These are phyloP conservation scores for Ichneumon xanthorius DNA, from an alignment of 2,888 invertebrate species.

Conservation along the genomic window DNA sequence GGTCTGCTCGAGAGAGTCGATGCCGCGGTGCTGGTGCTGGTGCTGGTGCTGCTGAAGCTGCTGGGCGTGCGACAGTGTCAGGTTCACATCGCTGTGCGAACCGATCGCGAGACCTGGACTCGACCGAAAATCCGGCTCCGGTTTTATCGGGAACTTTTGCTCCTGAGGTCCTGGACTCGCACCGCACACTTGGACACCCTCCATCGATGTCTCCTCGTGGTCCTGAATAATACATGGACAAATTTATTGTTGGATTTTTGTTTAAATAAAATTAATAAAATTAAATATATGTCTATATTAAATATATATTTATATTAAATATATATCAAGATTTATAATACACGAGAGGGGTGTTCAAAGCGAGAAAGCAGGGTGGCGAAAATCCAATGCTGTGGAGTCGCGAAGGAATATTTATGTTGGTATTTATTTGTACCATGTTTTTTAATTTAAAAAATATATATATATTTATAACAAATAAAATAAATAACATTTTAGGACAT, in stretches of 20 bases:
- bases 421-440: too few species aligned
- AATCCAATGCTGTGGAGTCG: too few species aligned
- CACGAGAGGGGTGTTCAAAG: too few species aligned
- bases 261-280: too few species aligned
- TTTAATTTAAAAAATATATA: too few species aligned
- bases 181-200: constrained; percentile 84
- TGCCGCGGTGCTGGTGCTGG: constrained; percentile 72
- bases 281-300: too few species aligned
- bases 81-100: constrained; percentile 78
- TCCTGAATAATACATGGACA: constrained; percentile 76
- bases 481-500: background rate
- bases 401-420: too few species aligned
- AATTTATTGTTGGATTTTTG: background rate
- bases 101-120: constrained; percentile 79
- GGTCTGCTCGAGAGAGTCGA: constrained; percentile 79
- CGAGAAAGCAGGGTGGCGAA: too few species aligned
- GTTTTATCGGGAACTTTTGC: constrained; percentile 83
- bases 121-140: constrained; percentile 83
- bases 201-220: constrained; percentile 85
- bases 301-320: too few species aligned
- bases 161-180: constrained; percentile 82
- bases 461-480: too few species aligned
- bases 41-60: constrained; percentile 74
- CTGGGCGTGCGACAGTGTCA: constrained; percentile 80
- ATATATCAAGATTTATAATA: too few species aligned